Evolutionary conservation across 2,888 invertebrate genomes (phyloP).

Genomic region (Melanostoma scalare): DNA sequence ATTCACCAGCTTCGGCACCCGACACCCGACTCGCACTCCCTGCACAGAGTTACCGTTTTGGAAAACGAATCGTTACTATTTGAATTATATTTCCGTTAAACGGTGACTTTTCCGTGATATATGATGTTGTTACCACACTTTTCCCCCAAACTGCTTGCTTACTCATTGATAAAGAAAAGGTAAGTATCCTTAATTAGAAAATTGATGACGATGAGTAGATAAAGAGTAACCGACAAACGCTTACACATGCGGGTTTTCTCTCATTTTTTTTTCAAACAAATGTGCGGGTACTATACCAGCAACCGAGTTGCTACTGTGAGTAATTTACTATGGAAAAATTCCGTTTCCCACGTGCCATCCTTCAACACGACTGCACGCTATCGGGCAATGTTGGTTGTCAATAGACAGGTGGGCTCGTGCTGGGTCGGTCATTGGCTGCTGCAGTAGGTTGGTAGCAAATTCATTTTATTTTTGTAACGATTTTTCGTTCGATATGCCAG

Average conservation of each 20-base stretch:
- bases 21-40: background rate
- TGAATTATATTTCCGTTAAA: slow-evolving; percentile 50
- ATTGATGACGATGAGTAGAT: slow-evolving; percentile 53
- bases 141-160: background rate
- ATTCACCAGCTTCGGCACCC: background rate
- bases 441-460: slow-evolving; percentile 27
- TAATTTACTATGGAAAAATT: slow-evolving; percentile 25
- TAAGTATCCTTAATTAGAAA: slow-evolving; percentile 68
- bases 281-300: slow-evolving; percentile 67
- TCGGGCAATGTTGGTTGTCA: slow-evolving; percentile 17
- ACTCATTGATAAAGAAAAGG: slow-evolving; percentile 12
- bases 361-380: slow-evolving; percentile 29
- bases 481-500: slow-evolving; percentile 30
- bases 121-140: background rate
- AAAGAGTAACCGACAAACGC: slow-evolving; percentile 37
- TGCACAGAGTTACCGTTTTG: too few species aligned
- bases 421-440: slow-evolving; percentile 45
- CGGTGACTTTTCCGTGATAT: slow-evolving; percentile 10
- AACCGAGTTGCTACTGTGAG: slow-evolving; percentile 41
- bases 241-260: slow-evolving; percentile 57
- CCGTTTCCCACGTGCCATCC: slow-evolving; percentile 67
- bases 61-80: slow-evolving; percentile 52
- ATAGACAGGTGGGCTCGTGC: slow-evolving; percentile 67
- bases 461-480: slow-evolving; percentile 46
- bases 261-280: slow-evolving; percentile 16